Evolutionary conservation across 2,797 vertebrate species (phyloP).

Genomic region (Enteromius paludinosus): DNA sequence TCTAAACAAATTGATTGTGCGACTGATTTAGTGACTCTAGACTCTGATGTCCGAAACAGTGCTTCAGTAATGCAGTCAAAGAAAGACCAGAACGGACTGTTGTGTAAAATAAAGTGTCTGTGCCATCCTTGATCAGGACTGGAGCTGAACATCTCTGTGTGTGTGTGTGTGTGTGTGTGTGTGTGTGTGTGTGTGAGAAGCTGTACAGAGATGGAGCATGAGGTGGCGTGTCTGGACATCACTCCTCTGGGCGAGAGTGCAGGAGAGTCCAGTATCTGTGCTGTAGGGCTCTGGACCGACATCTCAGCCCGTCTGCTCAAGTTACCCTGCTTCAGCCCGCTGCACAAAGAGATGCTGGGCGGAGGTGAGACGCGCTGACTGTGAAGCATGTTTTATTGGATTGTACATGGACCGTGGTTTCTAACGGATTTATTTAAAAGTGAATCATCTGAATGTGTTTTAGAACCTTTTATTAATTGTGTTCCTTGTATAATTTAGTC

Average conservation of each 20-base stretch:
- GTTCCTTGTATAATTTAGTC: too few relatives aligned
- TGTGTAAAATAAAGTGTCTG: neutral
- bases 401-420: too few relatives aligned
- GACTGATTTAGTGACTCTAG: neutral
- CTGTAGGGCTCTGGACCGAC: constrained; percentile 97
- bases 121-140: neutral
- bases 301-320: constrained; percentile 95
- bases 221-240: constrained; percentile 98
- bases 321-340: constrained; percentile 90
- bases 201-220: constrained; percentile 97
- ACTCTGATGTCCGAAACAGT: neutral
- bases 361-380: constrained; percentile 83
- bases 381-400: too few relatives aligned
- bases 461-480: too few relatives aligned
- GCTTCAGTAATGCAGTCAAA: neutral
- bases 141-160: neutral
- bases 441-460: too few relatives aligned
- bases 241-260: constrained; percentile 90
- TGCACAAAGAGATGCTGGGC: constrained; percentile 99
- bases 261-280: constrained; percentile 91
- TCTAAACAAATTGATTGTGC: neutral
- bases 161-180: neutral
- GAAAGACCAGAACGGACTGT: neutral
- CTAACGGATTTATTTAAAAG: too few relatives aligned
- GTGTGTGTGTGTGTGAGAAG: constrained; percentile 67